Evolutionary conservation across 2,888 invertebrate genomes (phyloP), one percentile per base, ranked within the genome.

Genomic region (Erannis defoliaria): DNA sequence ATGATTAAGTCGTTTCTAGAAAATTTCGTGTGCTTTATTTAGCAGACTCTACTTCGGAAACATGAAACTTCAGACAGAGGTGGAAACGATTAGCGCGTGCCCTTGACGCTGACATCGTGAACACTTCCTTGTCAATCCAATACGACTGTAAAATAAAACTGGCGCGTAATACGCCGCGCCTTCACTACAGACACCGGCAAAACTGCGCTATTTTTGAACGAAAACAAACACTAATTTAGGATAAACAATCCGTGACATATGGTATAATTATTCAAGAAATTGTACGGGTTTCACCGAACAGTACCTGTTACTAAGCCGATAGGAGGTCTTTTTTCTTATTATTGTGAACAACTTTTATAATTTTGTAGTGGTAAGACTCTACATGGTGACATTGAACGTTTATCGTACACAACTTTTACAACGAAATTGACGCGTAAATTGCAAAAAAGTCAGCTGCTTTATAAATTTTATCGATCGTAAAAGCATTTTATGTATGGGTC

Each of bases 91-190:
- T 8, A 12, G 14, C 12, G 18, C 6, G 19, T 21, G 21, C 12
- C 42, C 23, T 42, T 42, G 42, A 42, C n/a, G 42, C 14, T 10
- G 19, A 8, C 23, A 42, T 8, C 21, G n/a, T 12, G 18, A 42
- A 21, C 23, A 23, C 23, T 42, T 42, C 42, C 42, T 42, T 42
- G 21, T n/a, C 42, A 23, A 42, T 23, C 21, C n/a, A 2, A 23
- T 6, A 23, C 12, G 3, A 6, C 5, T 19, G 23, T 23, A 6
- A 16, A 37, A 14, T 23, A 6, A 16, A 37, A 14, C 8, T 38
- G 8, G n/a, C 6, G 23, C n/a, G 42, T n/a, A 23, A 23, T 42
- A 23, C 19, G 38, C 18, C 9, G 16, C 9, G 16, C 8, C 9
- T 14, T 9, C 2, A 8, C 9, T 16, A 3, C 14, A 38, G 8